Evolutionary conservation across 2,113 vertebrate genomes (phyloP).

Genomic region (Corynorhinus townsendii): DNA sequence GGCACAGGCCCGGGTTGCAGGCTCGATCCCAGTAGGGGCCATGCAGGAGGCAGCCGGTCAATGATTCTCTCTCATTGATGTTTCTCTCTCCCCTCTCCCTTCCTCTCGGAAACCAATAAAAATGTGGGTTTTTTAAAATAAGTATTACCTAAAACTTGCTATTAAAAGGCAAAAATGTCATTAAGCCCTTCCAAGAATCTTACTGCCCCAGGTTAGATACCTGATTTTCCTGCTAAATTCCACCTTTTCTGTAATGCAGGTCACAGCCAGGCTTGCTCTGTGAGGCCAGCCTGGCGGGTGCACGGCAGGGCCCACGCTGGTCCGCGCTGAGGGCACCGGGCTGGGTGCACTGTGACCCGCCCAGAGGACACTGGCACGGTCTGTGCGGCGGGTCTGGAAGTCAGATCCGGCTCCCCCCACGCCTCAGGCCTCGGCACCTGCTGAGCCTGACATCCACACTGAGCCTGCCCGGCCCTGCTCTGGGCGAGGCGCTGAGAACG

Average conservation of each 20-base stretch:
- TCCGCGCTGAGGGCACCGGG: no score
- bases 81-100: no score
- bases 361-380: accelerated
- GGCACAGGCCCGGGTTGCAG: no score
- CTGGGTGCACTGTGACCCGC: accelerated
- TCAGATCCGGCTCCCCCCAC: accelerated
- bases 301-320: accelerated
- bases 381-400: accelerated
- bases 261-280: neutral
- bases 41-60: no score
- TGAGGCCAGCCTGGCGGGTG: no score
- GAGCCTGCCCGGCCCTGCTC: neutral
- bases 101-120: no score
- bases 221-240: no score
- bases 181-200: neutral
- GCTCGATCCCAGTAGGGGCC: no score
- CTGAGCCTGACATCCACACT: accelerated
- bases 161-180: accelerated
- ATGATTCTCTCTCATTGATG: no score
- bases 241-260: accelerated
- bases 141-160: neutral
- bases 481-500: neutral
- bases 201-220: neutral
- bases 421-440: no score
- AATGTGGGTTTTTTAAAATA: no score